Base-by-base conservation (phyloP, 2,113 vertebrate genomes). In the Chauna torquata region DNA sequence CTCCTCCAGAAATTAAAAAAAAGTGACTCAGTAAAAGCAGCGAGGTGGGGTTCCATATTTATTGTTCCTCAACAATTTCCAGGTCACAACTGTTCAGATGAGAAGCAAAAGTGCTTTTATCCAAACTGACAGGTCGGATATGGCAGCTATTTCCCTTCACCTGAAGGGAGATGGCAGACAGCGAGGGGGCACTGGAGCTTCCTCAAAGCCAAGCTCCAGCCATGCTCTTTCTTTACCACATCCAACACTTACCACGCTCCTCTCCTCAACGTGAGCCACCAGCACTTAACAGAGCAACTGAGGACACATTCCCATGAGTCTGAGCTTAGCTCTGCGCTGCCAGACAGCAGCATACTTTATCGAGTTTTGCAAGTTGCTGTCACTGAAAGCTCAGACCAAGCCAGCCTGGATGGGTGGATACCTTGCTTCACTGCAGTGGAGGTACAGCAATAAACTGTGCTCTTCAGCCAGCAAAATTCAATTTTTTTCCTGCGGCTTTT, bases 131-230 rank as follows among this genome's bases (percentile, higher is more conserved):
- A 25, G 59, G 11, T 30, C 81, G 22, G 45, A 9, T 44, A 62
- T 0, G 7, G 62, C 47, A 74, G 36, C 50, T 77, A 47, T 12
- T 75, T 36, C 54, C 75, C 22, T 40, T 54, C 0, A 0, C 3
- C 50, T 75, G 38, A 69, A 57, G 36, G 82, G 23, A 71, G 36
- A 69, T 27, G 12, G 16, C 3, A 5, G 36, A 22, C 4, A 42
- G 64, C 6, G 7, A 74, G 55, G 40, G 19, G n/a, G 85, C 24
- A 27, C 11, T 14, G 42, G 34, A 72, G 28, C 40, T 38, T 82
- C 74, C 50, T 27, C 50, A 69, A 95, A 84, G 30, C 17, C 61
- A 49, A 61, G 17, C 44, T 86, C 49, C 54, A 91, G 69, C 28
- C 0, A 0, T 68, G 52, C 32, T 55, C 2, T 3, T 88, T 62